Conservation (phyloP, 2,113 vertebrate genomes). For the Abramis brama region DNA sequence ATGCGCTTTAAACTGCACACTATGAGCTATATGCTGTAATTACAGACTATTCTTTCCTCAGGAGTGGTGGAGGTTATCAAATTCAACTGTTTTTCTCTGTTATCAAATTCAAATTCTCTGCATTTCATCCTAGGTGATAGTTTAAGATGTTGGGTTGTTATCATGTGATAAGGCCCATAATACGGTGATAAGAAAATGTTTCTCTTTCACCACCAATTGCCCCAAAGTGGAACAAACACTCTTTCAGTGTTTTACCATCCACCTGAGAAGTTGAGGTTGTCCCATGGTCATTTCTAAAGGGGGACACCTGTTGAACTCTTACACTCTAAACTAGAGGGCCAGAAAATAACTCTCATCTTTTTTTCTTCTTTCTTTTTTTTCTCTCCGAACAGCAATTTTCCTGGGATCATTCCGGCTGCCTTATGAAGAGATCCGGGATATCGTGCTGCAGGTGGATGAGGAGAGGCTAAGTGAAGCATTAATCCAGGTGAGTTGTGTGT, state of each 20-base stretch:
- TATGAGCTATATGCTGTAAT: constrained; percentile 25
- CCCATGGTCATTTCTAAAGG: constrained; percentile 67
- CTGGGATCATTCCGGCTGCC: constrained; percentile 95
- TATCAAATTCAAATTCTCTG: background rate
- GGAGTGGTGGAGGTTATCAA: background rate
- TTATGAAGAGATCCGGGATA: constrained; percentile 95
- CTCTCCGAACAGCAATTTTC: constrained; percentile 89
- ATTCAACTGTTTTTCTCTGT: background rate
- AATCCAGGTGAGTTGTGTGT: constrained; percentile 87
- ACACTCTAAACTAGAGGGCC: constrained; percentile 20
- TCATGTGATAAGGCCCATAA: background rate
- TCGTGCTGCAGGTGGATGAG: constrained; percentile 92
- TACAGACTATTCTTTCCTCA: background rate
- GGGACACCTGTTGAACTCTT: constrained; percentile 63
- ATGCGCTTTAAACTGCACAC: background rate
- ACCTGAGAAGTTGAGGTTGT: constrained; percentile 59
- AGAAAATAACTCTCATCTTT: constrained; percentile 65
- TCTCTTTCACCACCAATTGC: constrained; percentile 40
- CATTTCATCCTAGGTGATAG: constrained; percentile 18
- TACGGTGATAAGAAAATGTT: constrained; percentile 24
- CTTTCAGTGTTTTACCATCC: constrained; percentile 58
- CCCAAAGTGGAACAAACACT: constrained; percentile 53
- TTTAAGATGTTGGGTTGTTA: background rate
- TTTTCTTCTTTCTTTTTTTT: constrained; percentile 71
- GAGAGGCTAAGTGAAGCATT: constrained; percentile 90